A percentile compares a stretch with the other conserved stretches of the same genome.
Evolutionary conservation across 1,140 invertebrate species (phyloP).

Genomic region (Ceratosolen solmsi): DNA sequence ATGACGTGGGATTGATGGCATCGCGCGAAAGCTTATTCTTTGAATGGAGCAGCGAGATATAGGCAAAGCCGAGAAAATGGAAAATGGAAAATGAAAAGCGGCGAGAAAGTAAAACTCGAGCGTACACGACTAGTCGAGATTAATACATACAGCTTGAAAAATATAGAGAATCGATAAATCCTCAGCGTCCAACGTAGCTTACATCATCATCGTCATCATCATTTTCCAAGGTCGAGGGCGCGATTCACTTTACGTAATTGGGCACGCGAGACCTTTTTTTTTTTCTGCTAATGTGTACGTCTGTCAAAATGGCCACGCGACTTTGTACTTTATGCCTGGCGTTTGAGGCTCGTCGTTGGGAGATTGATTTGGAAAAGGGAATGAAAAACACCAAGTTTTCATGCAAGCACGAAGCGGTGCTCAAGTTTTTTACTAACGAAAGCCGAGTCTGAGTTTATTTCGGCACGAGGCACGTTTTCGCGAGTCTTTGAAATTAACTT

Average conservation of each 20-base stretch:
- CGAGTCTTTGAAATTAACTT: too few species aligned
- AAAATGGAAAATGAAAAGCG: not conserved
- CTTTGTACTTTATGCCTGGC: not conserved
- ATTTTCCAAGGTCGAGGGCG: slow-evolving; percentile 58
- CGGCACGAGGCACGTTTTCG: too few species aligned
- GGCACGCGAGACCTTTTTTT: slow-evolving; percentile 39
- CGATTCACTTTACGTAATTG: slow-evolving; percentile 48
- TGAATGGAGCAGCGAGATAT: too few species aligned
- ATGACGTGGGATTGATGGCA: too few species aligned
- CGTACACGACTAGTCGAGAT: not conserved
- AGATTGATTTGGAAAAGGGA: not conserved
- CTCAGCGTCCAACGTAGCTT: not conserved
- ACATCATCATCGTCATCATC: slow-evolving; percentile 44
- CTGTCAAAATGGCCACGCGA: not conserved
- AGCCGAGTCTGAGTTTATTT: not conserved
- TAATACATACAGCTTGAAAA: slow-evolving; percentile 20
- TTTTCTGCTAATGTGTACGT: not conserved
- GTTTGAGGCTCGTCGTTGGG: slow-evolving; percentile 38
- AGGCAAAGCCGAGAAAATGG: not conserved
- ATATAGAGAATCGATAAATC: slow-evolving; percentile 36
- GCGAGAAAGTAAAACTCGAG: not conserved
- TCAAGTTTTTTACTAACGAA: not conserved
- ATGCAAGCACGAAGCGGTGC: not conserved
- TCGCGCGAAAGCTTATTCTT: too few species aligned
- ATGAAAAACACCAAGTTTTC: not conserved